A percentile compares a stretch with the other conserved stretches of the same genome.
Evolutionary conservation across 2,888 invertebrate species (phyloP).

Genomic region (Noctua pronuba): DNA sequence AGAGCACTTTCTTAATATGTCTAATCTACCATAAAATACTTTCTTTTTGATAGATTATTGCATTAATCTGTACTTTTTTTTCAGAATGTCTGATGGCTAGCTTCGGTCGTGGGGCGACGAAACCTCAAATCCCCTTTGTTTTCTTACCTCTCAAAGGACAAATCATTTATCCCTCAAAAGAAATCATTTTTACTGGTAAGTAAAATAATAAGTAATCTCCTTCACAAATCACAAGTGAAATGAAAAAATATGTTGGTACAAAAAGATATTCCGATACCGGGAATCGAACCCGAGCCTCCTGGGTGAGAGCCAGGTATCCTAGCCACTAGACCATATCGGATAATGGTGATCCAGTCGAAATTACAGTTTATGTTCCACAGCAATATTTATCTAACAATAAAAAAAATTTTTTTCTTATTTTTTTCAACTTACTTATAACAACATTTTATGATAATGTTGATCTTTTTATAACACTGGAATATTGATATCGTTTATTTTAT

Average conservation of each 20-base stretch:
- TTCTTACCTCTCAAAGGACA: conserved; percentile 96
- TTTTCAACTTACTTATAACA: background rate
- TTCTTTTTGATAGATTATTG: background rate
- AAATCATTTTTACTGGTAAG: conserved; percentile 95
- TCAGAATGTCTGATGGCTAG: conserved; percentile 92
- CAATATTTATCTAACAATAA: background rate
- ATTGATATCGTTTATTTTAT: conserved; percentile 12
- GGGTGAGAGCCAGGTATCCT: conserved; percentile 91
- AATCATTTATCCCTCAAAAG: conserved; percentile 96
- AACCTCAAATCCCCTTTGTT: conserved; percentile 95
- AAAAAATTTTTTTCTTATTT: background rate
- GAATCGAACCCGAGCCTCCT: conserved; percentile 92
- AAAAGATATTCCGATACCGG: conserved; percentile 90
- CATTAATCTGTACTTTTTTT: conserved; percentile 70
- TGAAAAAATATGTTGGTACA: background rate
- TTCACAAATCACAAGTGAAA: background rate
- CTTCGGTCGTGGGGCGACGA: conserved; percentile 92
- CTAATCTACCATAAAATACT: background rate
- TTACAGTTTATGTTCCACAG: background rate
- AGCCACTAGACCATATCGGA: conserved; percentile 92
- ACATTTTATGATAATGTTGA: conserved; percentile 13
- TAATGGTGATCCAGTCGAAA: rapidly evolving
- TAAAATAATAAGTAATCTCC: background rate
- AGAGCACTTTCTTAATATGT: background rate
- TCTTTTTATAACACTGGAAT: conserved; percentile 19